Evolutionary conservation across 2,113 vertebrate species (phyloP).

Genomic region (Nanorana parkeri): DNA sequence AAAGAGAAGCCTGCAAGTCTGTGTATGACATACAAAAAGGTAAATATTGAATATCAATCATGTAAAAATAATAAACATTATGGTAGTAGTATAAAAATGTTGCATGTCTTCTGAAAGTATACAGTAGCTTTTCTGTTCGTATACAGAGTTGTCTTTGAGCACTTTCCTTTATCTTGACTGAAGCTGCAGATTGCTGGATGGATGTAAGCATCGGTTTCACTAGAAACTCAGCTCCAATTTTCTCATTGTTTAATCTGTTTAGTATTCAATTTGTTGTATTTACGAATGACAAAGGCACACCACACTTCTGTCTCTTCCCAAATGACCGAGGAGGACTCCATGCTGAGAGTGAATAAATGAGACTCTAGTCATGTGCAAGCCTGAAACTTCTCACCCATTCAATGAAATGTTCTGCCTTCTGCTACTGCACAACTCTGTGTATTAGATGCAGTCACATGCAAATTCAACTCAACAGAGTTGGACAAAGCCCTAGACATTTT

Average conservation of each 20-base stretch:
- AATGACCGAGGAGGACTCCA: neutral
- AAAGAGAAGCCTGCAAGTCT: too few species aligned
- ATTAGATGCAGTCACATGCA: neutral
- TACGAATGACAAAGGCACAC: slow-evolving; percentile 18
- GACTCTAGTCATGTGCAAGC: neutral
- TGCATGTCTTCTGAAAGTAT: too few species aligned
- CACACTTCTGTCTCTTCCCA: slow-evolving; percentile 13
- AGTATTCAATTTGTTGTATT: neutral
- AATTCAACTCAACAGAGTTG: too few species aligned
- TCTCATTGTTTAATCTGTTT: neutral
- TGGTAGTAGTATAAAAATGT: too few species aligned
- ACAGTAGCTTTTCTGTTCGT: too few species aligned
- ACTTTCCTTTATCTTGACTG: neutral
- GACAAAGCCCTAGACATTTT: too few species aligned
- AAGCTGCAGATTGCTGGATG: neutral
- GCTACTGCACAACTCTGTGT: neutral
- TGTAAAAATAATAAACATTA: too few species aligned
- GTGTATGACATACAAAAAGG: too few species aligned
- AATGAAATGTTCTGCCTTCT: neutral
- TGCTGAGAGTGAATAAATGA: slow-evolving; percentile 15
- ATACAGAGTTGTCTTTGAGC: too few species aligned
- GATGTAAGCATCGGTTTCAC: slow-evolving; percentile 21
- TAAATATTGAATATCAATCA: too few species aligned
- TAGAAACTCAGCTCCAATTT: slow-evolving; percentile 20
- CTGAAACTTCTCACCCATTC: neutral